phyloP scores from a whole-genome alignment of 1,140 invertebrate genomes.

The Cydia pomonella region DNA sequence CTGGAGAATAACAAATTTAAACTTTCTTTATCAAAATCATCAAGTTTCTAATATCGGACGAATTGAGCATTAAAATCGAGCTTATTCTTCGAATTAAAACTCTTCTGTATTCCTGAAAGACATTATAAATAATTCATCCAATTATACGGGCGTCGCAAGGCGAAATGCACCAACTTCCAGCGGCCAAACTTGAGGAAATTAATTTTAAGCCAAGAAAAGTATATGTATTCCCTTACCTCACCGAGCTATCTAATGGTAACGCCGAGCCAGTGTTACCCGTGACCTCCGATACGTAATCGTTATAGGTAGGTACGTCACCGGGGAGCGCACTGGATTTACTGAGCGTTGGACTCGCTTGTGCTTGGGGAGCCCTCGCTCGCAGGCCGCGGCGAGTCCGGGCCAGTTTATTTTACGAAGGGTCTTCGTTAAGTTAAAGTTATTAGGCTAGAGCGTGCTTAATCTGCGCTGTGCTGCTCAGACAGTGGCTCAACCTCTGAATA shows the following conservation, averaged over 20 bases:
- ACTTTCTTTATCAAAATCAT: neutral
- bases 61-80: conserved; percentile 12
- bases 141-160: conserved; percentile 23
- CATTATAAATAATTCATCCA: conserved; percentile 35
- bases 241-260: neutral
- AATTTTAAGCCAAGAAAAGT: conserved; percentile 31
- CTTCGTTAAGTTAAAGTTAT: conserved; percentile 33
- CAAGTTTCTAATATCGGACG: conserved; percentile 1
- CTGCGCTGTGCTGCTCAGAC: conserved; percentile 15
- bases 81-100: conserved; percentile 25
- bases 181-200: conserved; percentile 33
- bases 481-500: conserved; percentile 16
- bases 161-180: conserved; percentile 31
- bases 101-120: conserved; percentile 31
- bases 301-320: no score
- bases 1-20: neutral
- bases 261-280: neutral
- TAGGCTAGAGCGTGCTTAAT: conserved; percentile 31
- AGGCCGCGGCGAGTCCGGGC: neutral
- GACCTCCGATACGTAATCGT: neutral
- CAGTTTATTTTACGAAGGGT: conserved; percentile 32
- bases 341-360: neutral
- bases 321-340: no score
- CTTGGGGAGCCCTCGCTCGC: neutral
- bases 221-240: neutral